A percentile compares a stretch with the other conserved stretches of the same genome.
These are phyloP conservation scores for Bufotes viridis DNA, from an alignment of 2,797 vertebrate genomes.

Conservation along the genomic window DNA sequence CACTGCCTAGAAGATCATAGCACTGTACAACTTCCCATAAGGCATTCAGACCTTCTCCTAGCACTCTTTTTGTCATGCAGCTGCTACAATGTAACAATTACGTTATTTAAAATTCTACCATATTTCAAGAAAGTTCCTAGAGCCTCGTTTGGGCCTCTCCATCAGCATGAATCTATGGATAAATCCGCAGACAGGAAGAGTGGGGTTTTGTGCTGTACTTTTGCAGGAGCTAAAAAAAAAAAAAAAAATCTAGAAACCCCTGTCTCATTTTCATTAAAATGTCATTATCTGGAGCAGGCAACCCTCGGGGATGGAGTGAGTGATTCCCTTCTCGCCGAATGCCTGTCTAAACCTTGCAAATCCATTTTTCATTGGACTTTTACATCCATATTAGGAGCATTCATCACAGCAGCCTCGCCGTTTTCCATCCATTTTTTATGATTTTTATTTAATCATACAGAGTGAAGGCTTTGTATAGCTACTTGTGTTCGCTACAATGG, in stretches of 20 bases:
- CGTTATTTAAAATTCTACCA: neutral
- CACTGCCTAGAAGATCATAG: neutral
- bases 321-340: constrained; percentile 63
- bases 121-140: neutral
- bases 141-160: neutral
- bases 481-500: constrained; percentile 29
- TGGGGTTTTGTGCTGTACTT: constrained; percentile 54
- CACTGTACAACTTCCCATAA: neutral
- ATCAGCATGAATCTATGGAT: constrained; percentile 17
- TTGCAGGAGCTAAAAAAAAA: constrained; percentile 53
- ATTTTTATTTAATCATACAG: constrained; percentile 71
- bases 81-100: neutral
- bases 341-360: constrained; percentile 71
- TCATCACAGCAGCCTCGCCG: constrained; percentile 70
- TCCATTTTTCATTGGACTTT: constrained; percentile 75
- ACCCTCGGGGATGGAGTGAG: constrained; percentile 65
- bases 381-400: constrained; percentile 64
- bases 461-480: constrained; percentile 63
- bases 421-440: constrained; percentile 69
- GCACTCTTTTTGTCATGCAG: neutral
- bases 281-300: constrained; percentile 62
- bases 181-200: neutral
- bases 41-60: neutral
- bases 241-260: constrained; percentile 26
- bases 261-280: constrained; percentile 68